A percentile compares a stretch with the other conserved stretches of the same genome.
Evolutionary conservation across 2,113 vertebrate genomes (phyloP).

Genomic region (Dipodomys spectabilis): DNA sequence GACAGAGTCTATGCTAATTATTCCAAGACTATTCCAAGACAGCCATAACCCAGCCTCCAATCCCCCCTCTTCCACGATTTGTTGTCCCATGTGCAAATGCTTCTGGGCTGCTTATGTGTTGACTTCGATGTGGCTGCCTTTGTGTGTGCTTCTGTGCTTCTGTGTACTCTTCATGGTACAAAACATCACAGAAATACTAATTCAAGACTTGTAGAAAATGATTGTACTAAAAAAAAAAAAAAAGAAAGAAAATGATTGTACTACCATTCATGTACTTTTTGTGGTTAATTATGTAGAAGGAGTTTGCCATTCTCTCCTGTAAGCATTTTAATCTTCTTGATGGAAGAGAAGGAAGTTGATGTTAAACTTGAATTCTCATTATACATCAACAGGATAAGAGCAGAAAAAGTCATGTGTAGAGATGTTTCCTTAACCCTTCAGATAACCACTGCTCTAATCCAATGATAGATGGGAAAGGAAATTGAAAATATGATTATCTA

Average conservation of each 20-base stretch:
- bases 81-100: not conserved
- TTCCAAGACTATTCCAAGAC: not conserved
- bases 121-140: too few relatives aligned
- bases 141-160: too few relatives aligned
- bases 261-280: not conserved
- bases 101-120: too few relatives aligned
- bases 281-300: not conserved
- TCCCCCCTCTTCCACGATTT: not conserved
- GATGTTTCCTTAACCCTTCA: slow-evolving; percentile 48
- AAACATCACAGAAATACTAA: not conserved
- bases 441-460: not conserved
- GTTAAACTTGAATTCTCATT: not conserved
- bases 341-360: slow-evolving; percentile 48
- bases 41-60: not conserved
- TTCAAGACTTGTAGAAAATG: slow-evolving; percentile 29
- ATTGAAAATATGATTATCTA: slow-evolving; percentile 60
- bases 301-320: slow-evolving; percentile 6
- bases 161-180: not conserved
- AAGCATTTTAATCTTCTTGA: slow-evolving; percentile 19
- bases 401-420: not conserved
- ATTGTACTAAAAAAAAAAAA: too few relatives aligned
- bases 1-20: not conserved
- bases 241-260: not conserved
- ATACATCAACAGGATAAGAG: slow-evolving; percentile 24
- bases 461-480: slow-evolving; percentile 30